Evolutionary conservation across 1,140 invertebrate genomes (phyloP).

Genomic region (Asobara japonica): DNA sequence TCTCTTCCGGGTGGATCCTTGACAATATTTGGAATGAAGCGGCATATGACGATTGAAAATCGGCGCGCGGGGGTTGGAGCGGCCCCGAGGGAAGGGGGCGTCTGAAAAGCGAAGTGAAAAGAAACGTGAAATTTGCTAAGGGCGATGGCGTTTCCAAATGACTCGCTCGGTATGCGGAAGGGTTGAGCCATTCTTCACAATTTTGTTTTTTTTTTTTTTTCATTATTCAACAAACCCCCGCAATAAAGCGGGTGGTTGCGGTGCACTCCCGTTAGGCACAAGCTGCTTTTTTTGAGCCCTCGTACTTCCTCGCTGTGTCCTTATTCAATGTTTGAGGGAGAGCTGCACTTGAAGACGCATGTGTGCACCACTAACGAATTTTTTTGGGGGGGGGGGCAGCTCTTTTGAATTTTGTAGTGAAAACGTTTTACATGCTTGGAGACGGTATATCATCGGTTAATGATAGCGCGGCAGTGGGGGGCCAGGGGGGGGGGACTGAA

Average conservation of each 20-base stretch:
- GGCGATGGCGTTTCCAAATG: background rate
- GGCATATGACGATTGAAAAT: constrained; percentile 12
- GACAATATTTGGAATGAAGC: constrained; percentile 6
- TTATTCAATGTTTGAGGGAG: background rate
- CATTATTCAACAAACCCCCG: constrained; percentile 10
- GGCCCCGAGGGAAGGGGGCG: too few species aligned
- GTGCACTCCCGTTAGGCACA: constrained; percentile 12
- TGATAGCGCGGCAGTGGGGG: too few species aligned
- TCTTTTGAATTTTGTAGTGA: background rate
- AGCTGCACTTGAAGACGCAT: background rate
- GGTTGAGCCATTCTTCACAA: background rate
- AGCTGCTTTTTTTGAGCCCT: background rate
- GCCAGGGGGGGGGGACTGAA: too few species aligned
- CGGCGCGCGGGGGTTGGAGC: background rate
- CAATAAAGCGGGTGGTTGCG: constrained; percentile 7
- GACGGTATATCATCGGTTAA: background rate
- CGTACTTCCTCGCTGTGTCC: background rate
- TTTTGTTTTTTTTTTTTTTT: background rate
- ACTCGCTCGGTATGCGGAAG: constrained; percentile 10
- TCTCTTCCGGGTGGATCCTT: constrained; percentile 14
- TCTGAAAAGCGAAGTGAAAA: background rate
- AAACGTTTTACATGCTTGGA: constrained; percentile 1
- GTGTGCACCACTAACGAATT: background rate
- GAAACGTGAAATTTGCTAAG: background rate
- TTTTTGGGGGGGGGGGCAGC: background rate